A percentile compares a stretch with the other conserved stretches of the same genome.
Evolutionary conservation across 2,888 invertebrate genomes (phyloP).

Genomic region (Quadriops clusia): DNA sequence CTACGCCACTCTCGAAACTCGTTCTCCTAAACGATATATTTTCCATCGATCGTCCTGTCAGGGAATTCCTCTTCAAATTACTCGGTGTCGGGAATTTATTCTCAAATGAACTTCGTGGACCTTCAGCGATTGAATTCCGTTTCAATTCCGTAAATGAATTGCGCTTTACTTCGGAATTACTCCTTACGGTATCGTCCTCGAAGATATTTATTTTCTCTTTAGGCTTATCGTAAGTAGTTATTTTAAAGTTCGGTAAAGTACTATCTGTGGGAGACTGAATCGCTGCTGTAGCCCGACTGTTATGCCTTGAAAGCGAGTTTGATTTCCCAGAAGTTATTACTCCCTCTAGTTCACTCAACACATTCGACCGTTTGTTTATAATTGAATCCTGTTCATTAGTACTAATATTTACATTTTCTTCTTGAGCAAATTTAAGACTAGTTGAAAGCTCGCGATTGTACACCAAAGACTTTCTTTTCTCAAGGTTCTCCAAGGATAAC

Average conservation of each 20-base stretch:
- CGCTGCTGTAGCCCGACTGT: slow-evolving; percentile 10
- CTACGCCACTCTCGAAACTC: too few species aligned
- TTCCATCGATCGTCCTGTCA: slow-evolving; percentile 27
- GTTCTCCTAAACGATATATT: slow-evolving; percentile 24
- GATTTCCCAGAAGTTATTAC: slow-evolving; percentile 16
- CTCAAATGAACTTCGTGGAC: slow-evolving; percentile 1
- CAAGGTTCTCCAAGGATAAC: slow-evolving; percentile 33
- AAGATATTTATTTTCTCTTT: slow-evolving; percentile 34
- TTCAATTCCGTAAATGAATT: slow-evolving; percentile 15
- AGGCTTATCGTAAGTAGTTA: slow-evolving; percentile 35
- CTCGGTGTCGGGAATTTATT: too few species aligned
- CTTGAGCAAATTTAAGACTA: slow-evolving; percentile 31
- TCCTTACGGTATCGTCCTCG: slow-evolving; percentile 35
- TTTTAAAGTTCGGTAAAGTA: slow-evolving; percentile 35
- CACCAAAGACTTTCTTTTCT: slow-evolving; percentile 34
- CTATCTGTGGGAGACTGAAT: slow-evolving; percentile 14
- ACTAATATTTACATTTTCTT: too few species aligned
- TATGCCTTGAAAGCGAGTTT: too few species aligned
- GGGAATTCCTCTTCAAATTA: too few species aligned
- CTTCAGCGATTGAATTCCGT: neutral
- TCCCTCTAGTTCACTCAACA: slow-evolving; percentile 23
- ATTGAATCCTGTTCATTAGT: slow-evolving; percentile 14
- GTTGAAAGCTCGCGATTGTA: slow-evolving; percentile 36
- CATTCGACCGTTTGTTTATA: slow-evolving; percentile 16
- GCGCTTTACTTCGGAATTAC: slow-evolving; percentile 24